Evolutionary conservation across 2,797 vertebrate species (phyloP).

Genomic region (Prionace glauca): DNA sequence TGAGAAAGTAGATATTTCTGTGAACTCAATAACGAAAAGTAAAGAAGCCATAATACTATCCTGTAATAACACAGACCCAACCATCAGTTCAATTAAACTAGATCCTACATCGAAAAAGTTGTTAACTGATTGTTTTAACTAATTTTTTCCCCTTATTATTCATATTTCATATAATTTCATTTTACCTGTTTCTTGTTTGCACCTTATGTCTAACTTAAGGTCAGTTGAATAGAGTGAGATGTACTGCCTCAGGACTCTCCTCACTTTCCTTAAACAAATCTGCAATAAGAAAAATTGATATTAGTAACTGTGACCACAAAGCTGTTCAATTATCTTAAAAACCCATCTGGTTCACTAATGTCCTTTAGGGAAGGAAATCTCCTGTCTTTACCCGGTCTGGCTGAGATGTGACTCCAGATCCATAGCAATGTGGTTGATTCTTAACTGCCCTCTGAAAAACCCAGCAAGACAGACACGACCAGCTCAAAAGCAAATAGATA

Average conservation of each 20-base stretch:
- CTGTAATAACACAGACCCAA: too few species aligned
- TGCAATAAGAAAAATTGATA: not conserved
- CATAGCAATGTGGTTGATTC: not conserved
- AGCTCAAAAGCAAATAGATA: not conserved
- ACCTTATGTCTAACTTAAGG: not conserved
- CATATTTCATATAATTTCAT: not conserved
- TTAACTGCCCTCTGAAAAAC: too few species aligned
- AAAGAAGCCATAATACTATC: too few species aligned
- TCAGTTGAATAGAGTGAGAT: not conserved
- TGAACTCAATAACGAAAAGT: too few species aligned
- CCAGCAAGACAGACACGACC: not conserved
- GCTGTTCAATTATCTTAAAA: not conserved
- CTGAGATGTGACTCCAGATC: not conserved
- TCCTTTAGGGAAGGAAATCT: not conserved
- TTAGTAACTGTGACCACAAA: not conserved
- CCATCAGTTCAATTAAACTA: too few species aligned
- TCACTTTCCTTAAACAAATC: not conserved
- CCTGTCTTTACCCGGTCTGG: not conserved
- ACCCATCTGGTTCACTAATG: not conserved
- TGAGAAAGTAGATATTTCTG: too few species aligned
- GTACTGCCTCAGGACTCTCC: not conserved
- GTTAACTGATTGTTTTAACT: not conserved
- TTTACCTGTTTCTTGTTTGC: not conserved
- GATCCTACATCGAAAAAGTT: not conserved
- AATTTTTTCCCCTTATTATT: not conserved